Evolutionary conservation across 2,888 invertebrate genomes (phyloP).

Genomic region (Pterostichus madidus): DNA sequence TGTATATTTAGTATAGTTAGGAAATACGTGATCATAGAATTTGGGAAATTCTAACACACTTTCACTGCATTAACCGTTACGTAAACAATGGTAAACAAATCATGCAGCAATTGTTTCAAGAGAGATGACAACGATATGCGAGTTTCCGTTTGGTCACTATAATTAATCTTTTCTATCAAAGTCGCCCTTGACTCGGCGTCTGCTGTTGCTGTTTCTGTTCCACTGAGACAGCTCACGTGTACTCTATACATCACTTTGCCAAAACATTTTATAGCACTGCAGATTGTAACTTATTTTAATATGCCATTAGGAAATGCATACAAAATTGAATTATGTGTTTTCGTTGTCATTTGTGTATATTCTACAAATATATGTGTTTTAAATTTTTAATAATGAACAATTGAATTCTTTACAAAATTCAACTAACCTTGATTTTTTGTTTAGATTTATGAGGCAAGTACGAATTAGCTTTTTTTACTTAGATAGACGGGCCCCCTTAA

Average conservation of each 20-base stretch:
- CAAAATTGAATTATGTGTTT: neutral
- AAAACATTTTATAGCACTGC: neutral
- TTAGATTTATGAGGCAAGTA: no score
- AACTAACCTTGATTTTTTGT: no score
- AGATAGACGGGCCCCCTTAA: no score
- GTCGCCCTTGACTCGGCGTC: conserved; percentile 29
- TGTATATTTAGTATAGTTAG: no score
- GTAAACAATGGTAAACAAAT: conserved; percentile 28
- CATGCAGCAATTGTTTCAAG: conserved; percentile 27
- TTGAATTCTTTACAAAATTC: no score
- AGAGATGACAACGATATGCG: conserved; percentile 38
- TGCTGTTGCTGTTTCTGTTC: conserved; percentile 24
- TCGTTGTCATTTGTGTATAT: neutral
- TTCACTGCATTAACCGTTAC: neutral
- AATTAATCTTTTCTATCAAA: conserved; percentile 33
- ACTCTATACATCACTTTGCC: neutral
- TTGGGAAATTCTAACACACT: no score
- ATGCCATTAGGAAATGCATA: neutral
- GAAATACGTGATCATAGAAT: no score
- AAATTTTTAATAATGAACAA: no score
- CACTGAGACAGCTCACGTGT: neutral
- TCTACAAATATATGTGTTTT: neutral
- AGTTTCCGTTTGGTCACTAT: conserved; percentile 55
- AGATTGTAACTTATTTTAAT: conserved; percentile 14
- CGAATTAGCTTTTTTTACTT: no score